Evolutionary conservation across 2,888 invertebrate species (phyloP).

Genomic region (Tetragonula carbonaria): DNA sequence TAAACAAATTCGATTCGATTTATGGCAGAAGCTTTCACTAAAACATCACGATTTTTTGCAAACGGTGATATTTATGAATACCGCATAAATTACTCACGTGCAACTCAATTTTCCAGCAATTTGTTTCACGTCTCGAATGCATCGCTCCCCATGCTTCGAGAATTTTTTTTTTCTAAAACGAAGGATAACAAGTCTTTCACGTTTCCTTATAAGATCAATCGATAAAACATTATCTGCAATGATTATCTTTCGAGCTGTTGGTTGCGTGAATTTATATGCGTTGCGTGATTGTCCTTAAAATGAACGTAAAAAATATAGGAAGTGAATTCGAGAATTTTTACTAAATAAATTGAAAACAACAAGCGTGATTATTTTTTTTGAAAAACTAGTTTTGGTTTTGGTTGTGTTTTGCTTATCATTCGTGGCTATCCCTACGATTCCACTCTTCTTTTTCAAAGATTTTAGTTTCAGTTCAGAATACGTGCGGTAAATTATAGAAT

Average conservation of each 20-base stretch:
- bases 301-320: not conserved
- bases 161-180: slow-evolving; percentile 1
- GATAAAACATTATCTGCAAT: not conserved
- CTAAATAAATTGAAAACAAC: not conserved
- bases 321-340: not conserved
- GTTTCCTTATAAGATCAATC: slow-evolving; percentile 10
- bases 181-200: slow-evolving; percentile 12
- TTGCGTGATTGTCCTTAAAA: not conserved
- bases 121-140: not conserved
- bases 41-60: not conserved
- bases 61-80: not conserved
- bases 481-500: not conserved
- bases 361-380: not conserved
- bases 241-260: not conserved
- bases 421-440: not conserved
- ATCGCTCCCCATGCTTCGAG: not conserved
- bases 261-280: not conserved
- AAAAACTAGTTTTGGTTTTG: not conserved
- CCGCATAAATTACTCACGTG: not conserved
- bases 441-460: not conserved
- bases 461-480: not conserved
- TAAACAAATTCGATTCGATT: not conserved
- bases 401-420: not conserved
- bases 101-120: slow-evolving; percentile 2
- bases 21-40: not conserved